Evolutionary conservation across 2,888 invertebrate genomes (phyloP).

Genomic region (Corbicula japonica): DNA sequence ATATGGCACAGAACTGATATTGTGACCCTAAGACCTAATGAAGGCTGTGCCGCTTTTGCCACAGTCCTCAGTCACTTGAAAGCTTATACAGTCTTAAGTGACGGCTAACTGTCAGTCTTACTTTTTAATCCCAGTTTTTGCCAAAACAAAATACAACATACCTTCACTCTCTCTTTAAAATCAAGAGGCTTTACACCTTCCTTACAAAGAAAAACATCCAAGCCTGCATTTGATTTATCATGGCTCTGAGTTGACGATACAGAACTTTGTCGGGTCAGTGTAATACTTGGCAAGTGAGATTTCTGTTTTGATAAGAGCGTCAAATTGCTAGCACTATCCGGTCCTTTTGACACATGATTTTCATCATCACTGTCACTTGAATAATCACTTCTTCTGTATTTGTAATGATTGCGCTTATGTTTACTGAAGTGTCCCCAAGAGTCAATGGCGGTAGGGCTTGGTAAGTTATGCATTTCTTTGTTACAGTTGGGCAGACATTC

Average conservation of each 20-base stretch:
- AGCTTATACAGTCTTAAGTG: no score
- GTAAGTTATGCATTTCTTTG: constrained; percentile 41
- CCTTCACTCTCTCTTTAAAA: constrained; percentile 80
- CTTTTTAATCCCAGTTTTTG: background rate
- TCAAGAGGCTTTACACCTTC: constrained; percentile 77
- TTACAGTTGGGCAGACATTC: constrained; percentile 40
- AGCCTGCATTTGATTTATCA: constrained; percentile 34
- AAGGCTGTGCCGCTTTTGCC: no score
- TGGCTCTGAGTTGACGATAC: constrained; percentile 47
- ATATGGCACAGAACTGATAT: no score
- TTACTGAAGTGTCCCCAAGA: constrained; percentile 81
- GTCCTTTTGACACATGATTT: constrained; percentile 29
- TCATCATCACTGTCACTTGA: constrained; percentile 83
- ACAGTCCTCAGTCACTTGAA: no score
- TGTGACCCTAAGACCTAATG: no score
- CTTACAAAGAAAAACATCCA: constrained; percentile 42
- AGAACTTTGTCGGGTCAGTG: constrained; percentile 56
- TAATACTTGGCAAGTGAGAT: constrained; percentile 68
- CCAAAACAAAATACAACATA: constrained; percentile 49
- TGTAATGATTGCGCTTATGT: constrained; percentile 74
- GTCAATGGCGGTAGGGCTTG: constrained; percentile 67
- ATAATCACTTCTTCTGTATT: constrained; percentile 81
- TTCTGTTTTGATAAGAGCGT: constrained; percentile 59
- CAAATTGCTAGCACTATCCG: constrained; percentile 27
- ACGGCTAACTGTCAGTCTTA: no score